phyloP scores from a whole-genome alignment of 1,140 invertebrate genomes.

The Brachionus paranguensis region DNA sequence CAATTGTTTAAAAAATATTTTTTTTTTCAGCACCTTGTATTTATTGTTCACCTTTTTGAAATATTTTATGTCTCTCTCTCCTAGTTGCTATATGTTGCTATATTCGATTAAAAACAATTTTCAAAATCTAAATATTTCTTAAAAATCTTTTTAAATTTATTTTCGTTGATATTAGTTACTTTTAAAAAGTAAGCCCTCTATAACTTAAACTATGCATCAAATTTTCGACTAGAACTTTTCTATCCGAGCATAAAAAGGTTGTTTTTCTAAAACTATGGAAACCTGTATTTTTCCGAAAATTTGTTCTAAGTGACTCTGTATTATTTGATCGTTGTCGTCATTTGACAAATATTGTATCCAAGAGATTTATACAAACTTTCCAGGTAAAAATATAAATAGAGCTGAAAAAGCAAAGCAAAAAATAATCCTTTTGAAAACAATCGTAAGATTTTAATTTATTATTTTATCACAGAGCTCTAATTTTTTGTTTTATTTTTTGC shows the following conservation, averaged over 20 bases:
- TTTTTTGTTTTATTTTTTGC: not conserved
- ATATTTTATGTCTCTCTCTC: not conserved
- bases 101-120: not conserved
- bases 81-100: constrained; percentile 3
- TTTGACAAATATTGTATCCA: not conserved
- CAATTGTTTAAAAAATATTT: not conserved
- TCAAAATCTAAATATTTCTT: not conserved
- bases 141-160: not conserved
- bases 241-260: not conserved
- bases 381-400: not conserved
- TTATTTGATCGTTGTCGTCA: not conserved
- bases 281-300: not conserved
- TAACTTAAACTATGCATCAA: not conserved
- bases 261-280: not conserved
- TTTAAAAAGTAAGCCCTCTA: not conserved
- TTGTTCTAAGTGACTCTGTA: not conserved
- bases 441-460: not conserved
- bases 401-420: not conserved
- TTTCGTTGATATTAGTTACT: constrained; percentile 11
- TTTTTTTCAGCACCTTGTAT: not conserved
- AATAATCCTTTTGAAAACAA: not conserved
- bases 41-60: not conserved
- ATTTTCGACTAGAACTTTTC: not conserved
- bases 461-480: not conserved
- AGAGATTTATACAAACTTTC: not conserved